phyloP scores from a whole-genome alignment of 2,888 invertebrate genomes.

The Bellardia pandia region DNA sequence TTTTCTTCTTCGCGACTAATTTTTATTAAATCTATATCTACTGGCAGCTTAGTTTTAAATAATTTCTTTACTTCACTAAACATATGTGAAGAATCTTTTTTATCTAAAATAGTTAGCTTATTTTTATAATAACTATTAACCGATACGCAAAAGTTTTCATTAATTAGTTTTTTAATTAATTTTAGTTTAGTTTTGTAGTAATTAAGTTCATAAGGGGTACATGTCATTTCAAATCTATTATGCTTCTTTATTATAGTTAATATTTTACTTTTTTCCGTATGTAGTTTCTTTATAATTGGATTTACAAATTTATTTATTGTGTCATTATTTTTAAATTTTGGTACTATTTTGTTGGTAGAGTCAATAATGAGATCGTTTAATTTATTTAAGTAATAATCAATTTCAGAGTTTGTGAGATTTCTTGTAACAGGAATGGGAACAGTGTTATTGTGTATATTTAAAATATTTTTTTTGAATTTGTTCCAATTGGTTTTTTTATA shows the following conservation, averaged over 20 bases:
- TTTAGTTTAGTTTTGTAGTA: slow-evolving; percentile 41
- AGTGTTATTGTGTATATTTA: background rate
- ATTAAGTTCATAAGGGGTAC: slow-evolving; percentile 29
- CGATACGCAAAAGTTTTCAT: slow-evolving; percentile 17
- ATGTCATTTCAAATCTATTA: slow-evolving; percentile 27
- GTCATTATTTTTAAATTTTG: too few relatives aligned
- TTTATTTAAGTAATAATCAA: too few relatives aligned
- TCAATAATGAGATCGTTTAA: too few relatives aligned
- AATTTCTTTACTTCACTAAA: slow-evolving; percentile 39
- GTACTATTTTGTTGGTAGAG: too few relatives aligned
- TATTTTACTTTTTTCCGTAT: too few relatives aligned
- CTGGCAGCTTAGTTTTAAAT: slow-evolving; percentile 27
- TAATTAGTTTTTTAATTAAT: slow-evolving; percentile 48
- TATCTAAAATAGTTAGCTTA: slow-evolving; percentile 40
- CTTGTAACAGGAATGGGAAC: too few relatives aligned
- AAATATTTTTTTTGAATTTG: slow-evolving; percentile 40
- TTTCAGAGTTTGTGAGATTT: too few relatives aligned
- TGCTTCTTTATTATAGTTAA: background rate
- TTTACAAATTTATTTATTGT: too few relatives aligned
- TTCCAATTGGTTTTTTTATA: slow-evolving; percentile 61
- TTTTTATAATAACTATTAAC: slow-evolving; percentile 42
- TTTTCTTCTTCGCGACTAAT: slow-evolving; percentile 25
- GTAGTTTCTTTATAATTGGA: too few relatives aligned
- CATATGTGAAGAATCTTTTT: slow-evolving; percentile 47
- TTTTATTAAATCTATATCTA: slow-evolving; percentile 32